These are phyloP conservation scores for Drosophila gunungcola DNA, from an alignment of 1,140 invertebrate genomes.

Conservation along the genomic window DNA sequence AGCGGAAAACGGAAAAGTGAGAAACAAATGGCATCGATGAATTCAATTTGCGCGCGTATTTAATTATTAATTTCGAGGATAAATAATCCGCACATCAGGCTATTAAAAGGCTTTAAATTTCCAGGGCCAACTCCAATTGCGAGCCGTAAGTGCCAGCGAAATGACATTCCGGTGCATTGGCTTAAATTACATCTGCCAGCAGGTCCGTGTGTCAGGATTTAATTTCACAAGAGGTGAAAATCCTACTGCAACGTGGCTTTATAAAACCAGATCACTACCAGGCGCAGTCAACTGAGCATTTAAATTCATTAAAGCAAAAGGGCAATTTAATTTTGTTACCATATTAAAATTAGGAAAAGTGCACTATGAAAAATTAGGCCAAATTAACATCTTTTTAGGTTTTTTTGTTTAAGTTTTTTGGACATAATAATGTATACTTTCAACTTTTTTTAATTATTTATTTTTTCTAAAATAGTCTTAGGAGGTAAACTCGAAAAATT, in stretches of 20 bases:
- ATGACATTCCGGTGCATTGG: constrained; percentile 45
- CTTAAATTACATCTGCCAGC: constrained; percentile 50
- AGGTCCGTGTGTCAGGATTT: not conserved
- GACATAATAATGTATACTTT: too few species aligned
- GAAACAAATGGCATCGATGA: constrained; percentile 33
- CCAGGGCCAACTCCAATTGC: constrained; percentile 43
- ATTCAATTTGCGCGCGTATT: constrained; percentile 71
- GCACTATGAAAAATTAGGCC: too few species aligned
- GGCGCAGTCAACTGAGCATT: too few species aligned
- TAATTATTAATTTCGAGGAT: constrained; percentile 64
- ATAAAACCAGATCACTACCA: not conserved
- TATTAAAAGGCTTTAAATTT: constrained; percentile 69
- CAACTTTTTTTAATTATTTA: too few species aligned
- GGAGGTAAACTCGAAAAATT: too few species aligned
- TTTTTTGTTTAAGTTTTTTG: too few species aligned
- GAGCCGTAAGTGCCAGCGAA: constrained; percentile 47
- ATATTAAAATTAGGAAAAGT: too few species aligned
- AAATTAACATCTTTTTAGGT: too few species aligned
- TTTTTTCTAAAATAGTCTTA: too few species aligned
- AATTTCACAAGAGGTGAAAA: not conserved
- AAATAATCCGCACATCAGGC: constrained; percentile 31
- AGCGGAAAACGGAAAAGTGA: constrained; percentile 21
- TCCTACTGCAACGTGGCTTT: not conserved
- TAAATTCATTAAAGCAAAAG: too few species aligned
- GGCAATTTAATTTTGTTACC: too few species aligned